Percentiles rank a stretch among this genome's conserved stretches.
Evolutionary conservation across 2,888 invertebrate species (phyloP).

Genomic region (Chrysolina americana): DNA sequence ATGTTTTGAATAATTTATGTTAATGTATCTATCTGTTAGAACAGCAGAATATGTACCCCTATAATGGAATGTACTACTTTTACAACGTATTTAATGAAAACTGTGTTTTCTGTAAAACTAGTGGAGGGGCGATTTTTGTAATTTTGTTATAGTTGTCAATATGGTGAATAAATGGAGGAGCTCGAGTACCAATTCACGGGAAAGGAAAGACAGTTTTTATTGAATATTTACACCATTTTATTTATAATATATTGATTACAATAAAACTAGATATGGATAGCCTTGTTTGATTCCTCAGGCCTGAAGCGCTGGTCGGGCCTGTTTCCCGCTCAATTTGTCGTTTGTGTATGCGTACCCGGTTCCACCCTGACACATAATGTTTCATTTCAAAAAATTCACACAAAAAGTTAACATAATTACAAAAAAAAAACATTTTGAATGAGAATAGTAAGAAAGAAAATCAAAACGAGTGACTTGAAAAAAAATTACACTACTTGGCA

Average conservation of each 20-base stretch:
- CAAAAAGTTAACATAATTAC: slow-evolving; percentile 1
- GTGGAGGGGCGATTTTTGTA: slow-evolving; percentile 40
- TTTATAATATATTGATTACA: slow-evolving; percentile 41
- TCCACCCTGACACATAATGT: slow-evolving; percentile 80
- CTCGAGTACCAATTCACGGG: slow-evolving; percentile 25
- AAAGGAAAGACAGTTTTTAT: slow-evolving; percentile 37
- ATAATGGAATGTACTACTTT: slow-evolving; percentile 27
- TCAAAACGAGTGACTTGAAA: too few species aligned
- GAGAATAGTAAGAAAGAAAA: too few species aligned
- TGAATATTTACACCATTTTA: slow-evolving; percentile 38
- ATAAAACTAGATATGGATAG: slow-evolving; percentile 38
- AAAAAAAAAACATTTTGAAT: too few species aligned
- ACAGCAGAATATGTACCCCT: slow-evolving; percentile 41
- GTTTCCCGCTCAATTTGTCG: slow-evolving; percentile 85
- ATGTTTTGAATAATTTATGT: slow-evolving; percentile 50
- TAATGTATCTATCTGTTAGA: slow-evolving; percentile 47
- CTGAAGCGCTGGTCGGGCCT: slow-evolving; percentile 87
- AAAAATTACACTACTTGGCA: too few species aligned
- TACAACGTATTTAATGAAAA: slow-evolving; percentile 28
- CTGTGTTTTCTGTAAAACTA: slow-evolving; percentile 33
- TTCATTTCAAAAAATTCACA: neutral
- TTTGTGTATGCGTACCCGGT: slow-evolving; percentile 95
- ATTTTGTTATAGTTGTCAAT: slow-evolving; percentile 41
- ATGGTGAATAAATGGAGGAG: slow-evolving; percentile 27
- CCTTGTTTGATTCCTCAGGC: slow-evolving; percentile 71